phyloP scores from a whole-genome alignment of 2,797 vertebrate genomes.

The Rhabdophis nuchalis region DNA sequence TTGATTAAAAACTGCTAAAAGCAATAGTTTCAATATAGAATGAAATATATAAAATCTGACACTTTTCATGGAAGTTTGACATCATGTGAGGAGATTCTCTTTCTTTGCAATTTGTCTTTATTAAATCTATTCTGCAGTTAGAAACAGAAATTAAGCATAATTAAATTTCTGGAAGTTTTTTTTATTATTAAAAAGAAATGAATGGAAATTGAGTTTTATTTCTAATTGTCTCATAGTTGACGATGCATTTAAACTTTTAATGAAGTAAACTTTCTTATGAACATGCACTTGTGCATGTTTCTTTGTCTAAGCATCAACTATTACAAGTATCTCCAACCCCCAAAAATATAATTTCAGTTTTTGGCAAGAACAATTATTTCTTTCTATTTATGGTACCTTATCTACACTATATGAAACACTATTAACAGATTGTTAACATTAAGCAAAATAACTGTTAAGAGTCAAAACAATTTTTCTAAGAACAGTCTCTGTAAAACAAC shows the following conservation, averaged over 20 bases:
- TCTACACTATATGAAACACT: background rate
- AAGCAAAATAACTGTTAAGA: accelerated
- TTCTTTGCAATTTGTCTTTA: slow-evolving; percentile 1
- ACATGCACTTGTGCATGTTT: background rate
- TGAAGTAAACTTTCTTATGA: background rate
- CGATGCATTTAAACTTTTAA: slow-evolving; percentile 13
- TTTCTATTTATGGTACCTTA: background rate
- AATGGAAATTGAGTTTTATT: slow-evolving; percentile 15
- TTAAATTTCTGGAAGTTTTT: background rate
- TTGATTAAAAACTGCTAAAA: background rate
- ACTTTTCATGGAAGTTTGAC: background rate
- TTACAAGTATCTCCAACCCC: background rate
- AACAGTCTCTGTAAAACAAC: background rate
- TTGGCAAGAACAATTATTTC: slow-evolving; percentile 8
- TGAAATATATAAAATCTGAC: background rate
- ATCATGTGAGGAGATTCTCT: background rate
- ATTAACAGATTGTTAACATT: background rate
- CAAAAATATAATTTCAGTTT: slow-evolving; percentile 8
- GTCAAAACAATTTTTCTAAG: background rate
- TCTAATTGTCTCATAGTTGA: background rate
- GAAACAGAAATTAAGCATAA: background rate
- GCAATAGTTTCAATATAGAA: background rate
- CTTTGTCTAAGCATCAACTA: background rate
- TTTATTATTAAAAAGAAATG: slow-evolving; percentile 3
- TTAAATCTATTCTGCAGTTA: background rate